Evolutionary conservation across 1,140 invertebrate genomes (phyloP), one percentile per base, ranked within the genome.

Genomic region (Saxidomus purpurata): DNA sequence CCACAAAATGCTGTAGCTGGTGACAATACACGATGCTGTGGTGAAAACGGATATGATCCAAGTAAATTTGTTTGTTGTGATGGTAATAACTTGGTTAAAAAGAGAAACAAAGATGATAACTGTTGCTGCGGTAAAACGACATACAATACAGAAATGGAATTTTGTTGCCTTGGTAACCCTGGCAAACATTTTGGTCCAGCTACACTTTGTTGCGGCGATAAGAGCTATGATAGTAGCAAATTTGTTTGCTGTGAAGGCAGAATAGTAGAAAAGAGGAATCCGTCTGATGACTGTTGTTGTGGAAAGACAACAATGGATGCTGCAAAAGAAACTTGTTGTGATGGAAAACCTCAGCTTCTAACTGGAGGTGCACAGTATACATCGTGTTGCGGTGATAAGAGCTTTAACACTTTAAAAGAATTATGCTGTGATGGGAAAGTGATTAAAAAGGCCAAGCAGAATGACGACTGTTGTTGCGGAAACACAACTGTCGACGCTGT

Each of bases 381-480:
- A n/a, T 59, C 79, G 1, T 89, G 87, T 61, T 89, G 87, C n/a
- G 52, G 67, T 4, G 52, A 89, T 17, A 19, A 71, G 31, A 89
- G 87, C 52, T 43, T 89, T 25, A 76, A 89, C 40, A 89, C 67
- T 0, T 34, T 83, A 0, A 89, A 80, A 13, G 43, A 89, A 38
- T 22, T 89, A n/a, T 89, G 87, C 34, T 89, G 87, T 38, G 49
- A 89, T 38, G 87, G 87, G 2, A 76, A 61, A 36, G 40, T 81
- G 0, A 47, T 81, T 38, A 38, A 43, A 28, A 89, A 89, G 69
- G 80, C 47, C 0, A 38, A 80, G 0, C 61, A 47, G 1, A 83
- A 76, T 38, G 87, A 89, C 67, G 87, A 89, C 49, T 82, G 79
- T 76, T 89, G 87, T 38, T 89, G 87, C 76, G 87, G 87, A 38